Percentiles rank a stretch among this genome's conserved stretches.
phyloP scores from a whole-genome alignment of 2,888 invertebrate genomes.

The Agonopterix alstromeriana region DNA sequence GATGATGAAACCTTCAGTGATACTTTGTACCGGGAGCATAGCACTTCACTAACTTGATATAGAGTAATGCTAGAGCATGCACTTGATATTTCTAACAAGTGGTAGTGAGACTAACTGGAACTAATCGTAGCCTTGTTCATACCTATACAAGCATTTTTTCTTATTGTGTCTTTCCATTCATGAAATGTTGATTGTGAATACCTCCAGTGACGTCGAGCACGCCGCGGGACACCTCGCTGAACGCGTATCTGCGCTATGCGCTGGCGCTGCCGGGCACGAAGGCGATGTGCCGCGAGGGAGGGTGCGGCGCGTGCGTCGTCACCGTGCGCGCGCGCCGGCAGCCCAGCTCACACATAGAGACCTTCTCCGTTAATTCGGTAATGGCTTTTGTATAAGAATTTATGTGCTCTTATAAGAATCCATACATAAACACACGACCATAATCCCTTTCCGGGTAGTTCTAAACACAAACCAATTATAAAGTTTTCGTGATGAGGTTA shows the following conservation, averaged over 20 bases:
- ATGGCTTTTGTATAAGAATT: constrained; percentile 4
- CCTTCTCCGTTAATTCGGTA: constrained; percentile 61
- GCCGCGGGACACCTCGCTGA: constrained; percentile 74
- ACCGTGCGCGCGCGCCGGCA: constrained; percentile 44
- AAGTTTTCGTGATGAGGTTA: no score
- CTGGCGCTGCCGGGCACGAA: constrained; percentile 81
- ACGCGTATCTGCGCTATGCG: constrained; percentile 78
- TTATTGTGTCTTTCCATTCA: not conserved
- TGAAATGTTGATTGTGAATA: not conserved
- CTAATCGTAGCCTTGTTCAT: not conserved
- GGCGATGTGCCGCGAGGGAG: constrained; percentile 64
- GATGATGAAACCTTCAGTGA: no score
- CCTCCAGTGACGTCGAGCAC: constrained; percentile 41
- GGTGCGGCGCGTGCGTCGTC: constrained; percentile 59
- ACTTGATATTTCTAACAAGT: not conserved
- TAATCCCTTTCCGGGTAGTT: no score
- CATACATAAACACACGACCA: no score
- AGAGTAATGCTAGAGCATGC: not conserved
- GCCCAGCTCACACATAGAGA: constrained; percentile 36
- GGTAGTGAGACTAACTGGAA: no score
- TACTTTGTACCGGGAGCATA: no score
- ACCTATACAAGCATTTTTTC: no score
- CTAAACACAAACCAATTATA: no score
- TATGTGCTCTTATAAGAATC: no score
- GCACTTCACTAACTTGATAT: not conserved